Evolutionary conservation across 2,888 invertebrate genomes (phyloP).

Genomic region (Phyto melanocephala): DNA sequence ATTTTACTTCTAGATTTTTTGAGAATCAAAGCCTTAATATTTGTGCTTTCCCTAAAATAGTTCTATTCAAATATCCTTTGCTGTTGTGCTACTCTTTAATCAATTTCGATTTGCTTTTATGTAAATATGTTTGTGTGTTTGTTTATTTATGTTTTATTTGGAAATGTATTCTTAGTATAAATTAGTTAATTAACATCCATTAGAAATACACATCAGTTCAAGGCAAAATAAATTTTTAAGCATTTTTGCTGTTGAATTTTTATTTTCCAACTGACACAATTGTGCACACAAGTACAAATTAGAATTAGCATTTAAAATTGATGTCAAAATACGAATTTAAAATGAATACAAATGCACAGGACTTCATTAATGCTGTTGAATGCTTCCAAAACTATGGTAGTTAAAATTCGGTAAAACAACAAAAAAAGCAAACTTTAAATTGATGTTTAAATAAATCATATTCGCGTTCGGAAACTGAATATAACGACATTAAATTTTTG

Average conservation of each 20-base stretch:
- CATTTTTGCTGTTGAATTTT: neutral
- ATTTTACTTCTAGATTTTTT: too few relatives aligned
- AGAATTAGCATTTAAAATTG: conserved; percentile 38
- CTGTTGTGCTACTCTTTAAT: neutral
- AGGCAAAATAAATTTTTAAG: conserved; percentile 18
- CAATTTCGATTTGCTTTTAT: conserved; percentile 10
- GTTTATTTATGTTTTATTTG: neutral
- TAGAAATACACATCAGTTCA: conserved; percentile 31
- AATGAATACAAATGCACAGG: neutral
- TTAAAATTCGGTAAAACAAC: neutral
- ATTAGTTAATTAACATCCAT: conserved; percentile 57
- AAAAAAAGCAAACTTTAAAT: neutral
- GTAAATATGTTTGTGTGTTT: neutral
- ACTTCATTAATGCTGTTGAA: neutral
- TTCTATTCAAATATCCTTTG: too few relatives aligned
- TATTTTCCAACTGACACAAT: neutral
- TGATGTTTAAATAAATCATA: neutral
- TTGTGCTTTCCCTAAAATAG: too few relatives aligned
- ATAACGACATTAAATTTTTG: neutral
- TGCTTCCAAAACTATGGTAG: neutral
- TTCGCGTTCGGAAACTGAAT: neutral
- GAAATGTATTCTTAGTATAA: conserved; percentile 31
- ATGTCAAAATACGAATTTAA: conserved; percentile 36
- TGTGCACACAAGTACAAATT: neutral
- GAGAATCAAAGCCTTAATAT: too few relatives aligned